A percentile compares a stretch with the other conserved stretches of the same genome.
Evolutionary conservation across 2,888 invertebrate species (phyloP).

Genomic region (Pachliopta kotzebuea): DNA sequence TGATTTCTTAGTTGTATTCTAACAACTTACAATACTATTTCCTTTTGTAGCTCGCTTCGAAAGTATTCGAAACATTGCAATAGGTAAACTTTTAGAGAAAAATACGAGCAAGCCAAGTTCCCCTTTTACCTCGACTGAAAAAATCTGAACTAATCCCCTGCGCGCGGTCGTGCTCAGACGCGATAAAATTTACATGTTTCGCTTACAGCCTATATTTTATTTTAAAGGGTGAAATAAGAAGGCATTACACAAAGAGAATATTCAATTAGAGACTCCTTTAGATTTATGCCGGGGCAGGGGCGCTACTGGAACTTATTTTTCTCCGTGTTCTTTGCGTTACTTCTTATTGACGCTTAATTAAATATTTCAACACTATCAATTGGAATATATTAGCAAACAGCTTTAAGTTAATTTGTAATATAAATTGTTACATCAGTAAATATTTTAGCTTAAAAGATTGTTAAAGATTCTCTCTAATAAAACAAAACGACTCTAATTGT

Average conservation of each 20-base stretch:
- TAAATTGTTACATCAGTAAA: too few species aligned
- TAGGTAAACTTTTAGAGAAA: slow-evolving; percentile 69
- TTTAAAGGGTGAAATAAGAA: slow-evolving; percentile 77
- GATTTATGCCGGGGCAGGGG: slow-evolving; percentile 59
- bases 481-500: too few species aligned
- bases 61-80: slow-evolving; percentile 72
- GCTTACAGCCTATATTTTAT: slow-evolving; percentile 74
- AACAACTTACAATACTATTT: slow-evolving; percentile 54
- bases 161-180: slow-evolving; percentile 59
- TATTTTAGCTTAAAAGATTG: too few species aligned
- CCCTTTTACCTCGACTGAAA: slow-evolving; percentile 61
- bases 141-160: slow-evolving; percentile 60
- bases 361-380: not conserved
- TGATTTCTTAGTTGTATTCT: slow-evolving; percentile 58
- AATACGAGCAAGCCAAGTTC: slow-evolving; percentile 71
- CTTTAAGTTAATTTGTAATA: too few species aligned
- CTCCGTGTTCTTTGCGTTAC: slow-evolving; percentile 36
- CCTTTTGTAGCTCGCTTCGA: slow-evolving; percentile 66
- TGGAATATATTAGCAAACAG: not conserved
- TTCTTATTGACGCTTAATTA: slow-evolving; percentile 10
- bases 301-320: slow-evolving; percentile 52
- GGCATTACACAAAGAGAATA: slow-evolving; percentile 75
- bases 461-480: too few species aligned
- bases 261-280: slow-evolving; percentile 73
- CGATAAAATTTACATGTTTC: slow-evolving; percentile 79